Base-by-base conservation (phyloP, 2,888 invertebrate genomes). In the Lathronympha strigana region DNA sequence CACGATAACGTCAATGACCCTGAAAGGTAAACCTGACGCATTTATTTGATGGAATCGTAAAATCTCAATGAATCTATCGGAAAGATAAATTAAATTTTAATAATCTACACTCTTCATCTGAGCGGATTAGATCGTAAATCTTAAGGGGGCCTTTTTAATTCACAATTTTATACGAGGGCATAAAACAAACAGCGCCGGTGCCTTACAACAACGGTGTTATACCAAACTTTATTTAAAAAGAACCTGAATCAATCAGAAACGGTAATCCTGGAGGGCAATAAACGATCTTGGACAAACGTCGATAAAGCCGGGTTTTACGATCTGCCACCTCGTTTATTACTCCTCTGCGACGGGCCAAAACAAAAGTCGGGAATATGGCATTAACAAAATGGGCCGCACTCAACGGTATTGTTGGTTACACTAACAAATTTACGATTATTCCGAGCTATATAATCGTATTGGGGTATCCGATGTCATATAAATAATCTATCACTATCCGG, bases 301-400 rank as follows among this genome's bases (percentile, higher is more conserved):
- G 82, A 83, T 85, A 86, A 85, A 86, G 80, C 74, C 73, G 69
- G 77, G 78, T 76, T 91, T 91, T 89, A 90, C 86, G 89, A 88
- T 78, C 82, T 82, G 87, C 86, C 89, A 88, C 86, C 86, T 88
- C 83, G 87, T 91, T 89, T 86, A 87, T 85, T 81, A 84, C 83
- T 60, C 73, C 72, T 77, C 79, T 75, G 78, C 75, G 75, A 79
- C 75, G 75, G 73, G 73, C 74, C 77, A 82, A 83, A 84, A 88
- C 84, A 86, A 84, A 86, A 83, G 81, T 76, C 73, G 70, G 72
- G 78, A 76, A 79, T 82, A 79, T 72, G 73, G 80, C 76, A 82
- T 82, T 83, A 83, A 83, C 82, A 85, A 84, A 84, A 81, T 81
- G 79, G 79, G 77, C 80, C 76, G 73, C 78, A 79, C 78, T 83